Evolutionary conservation across 2,797 vertebrate genomes (phyloP).

Genomic region (Melanotaenia pygmaea): DNA sequence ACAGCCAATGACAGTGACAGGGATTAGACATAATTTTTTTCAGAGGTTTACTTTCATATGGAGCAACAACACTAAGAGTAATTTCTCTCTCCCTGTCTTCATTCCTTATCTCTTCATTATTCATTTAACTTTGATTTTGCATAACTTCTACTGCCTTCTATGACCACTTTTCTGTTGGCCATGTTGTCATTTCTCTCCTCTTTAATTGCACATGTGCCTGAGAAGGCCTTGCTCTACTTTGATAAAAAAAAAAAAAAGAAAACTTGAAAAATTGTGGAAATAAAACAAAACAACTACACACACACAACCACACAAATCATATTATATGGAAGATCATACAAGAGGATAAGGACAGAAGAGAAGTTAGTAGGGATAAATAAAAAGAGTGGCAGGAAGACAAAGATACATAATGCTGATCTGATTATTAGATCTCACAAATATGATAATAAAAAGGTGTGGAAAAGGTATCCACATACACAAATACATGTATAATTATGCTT

Average conservation of each 20-base stretch:
- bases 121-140: slow-evolving; percentile 15
- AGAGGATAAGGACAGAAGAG: slow-evolving; percentile 22
- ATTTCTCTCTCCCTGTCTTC: slow-evolving; percentile 25
- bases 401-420: slow-evolving; percentile 44
- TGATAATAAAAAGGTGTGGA: slow-evolving; percentile 41
- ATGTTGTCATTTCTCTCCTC: slow-evolving; percentile 31
- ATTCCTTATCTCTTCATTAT: slow-evolving; percentile 15
- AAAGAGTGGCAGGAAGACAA: slow-evolving; percentile 21
- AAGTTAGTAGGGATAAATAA: slow-evolving; percentile 26
- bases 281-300: slow-evolving; percentile 14
- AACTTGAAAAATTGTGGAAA: slow-evolving; percentile 18
- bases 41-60: slow-evolving; percentile 42
- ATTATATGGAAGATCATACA: slow-evolving; percentile 43
- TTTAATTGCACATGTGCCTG: slow-evolving; percentile 28
- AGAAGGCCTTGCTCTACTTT: slow-evolving; percentile 28
- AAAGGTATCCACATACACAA: slow-evolving; percentile 34
- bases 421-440: slow-evolving; percentile 48
- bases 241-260: slow-evolving; percentile 2
- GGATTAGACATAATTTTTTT: slow-evolving; percentile 30
- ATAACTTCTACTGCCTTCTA: slow-evolving; percentile 27
- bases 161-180: slow-evolving; percentile 5
- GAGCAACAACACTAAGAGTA: slow-evolving; percentile 32
- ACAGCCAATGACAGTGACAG: slow-evolving; percentile 49
- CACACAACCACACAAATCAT: no score
- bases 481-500: slow-evolving; percentile 41